phyloP scores from a whole-genome alignment of 2,888 invertebrate genomes.

The Agrochola circellaris region DNA sequence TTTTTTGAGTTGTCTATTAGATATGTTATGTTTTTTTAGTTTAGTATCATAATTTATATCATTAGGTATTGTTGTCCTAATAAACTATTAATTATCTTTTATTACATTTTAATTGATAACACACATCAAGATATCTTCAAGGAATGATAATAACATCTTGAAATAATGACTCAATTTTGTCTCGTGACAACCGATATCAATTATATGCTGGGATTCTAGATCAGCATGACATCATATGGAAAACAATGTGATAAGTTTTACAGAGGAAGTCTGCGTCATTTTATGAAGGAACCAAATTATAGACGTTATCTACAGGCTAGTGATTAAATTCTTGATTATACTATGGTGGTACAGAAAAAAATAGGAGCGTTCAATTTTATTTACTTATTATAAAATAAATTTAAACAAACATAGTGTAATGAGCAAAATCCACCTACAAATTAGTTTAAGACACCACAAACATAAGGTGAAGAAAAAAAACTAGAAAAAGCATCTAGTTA shows the following conservation, averaged over 20 bases:
- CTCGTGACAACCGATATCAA: conserved; percentile 61
- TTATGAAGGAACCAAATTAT: conserved; percentile 29
- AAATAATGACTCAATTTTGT: conserved; percentile 59
- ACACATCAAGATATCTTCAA: conserved; percentile 35
- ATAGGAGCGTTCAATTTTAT: neutral
- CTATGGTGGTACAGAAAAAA: neutral
- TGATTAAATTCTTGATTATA: neutral
- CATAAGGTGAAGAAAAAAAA: neutral
- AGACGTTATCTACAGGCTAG: conserved; percentile 2
- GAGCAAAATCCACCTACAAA: neutral
- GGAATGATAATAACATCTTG: conserved; percentile 42
- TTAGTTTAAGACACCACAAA: neutral
- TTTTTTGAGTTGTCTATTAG: neutral
- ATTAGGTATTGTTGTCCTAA: neutral
- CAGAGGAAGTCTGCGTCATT: conserved; percentile 43
- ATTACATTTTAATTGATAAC: conserved; percentile 50
- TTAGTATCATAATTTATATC: neutral
- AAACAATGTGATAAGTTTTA: conserved; percentile 50
- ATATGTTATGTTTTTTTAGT: neutral
- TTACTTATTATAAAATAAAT: neutral
- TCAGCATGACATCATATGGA: conserved; percentile 65
- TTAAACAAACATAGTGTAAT: neutral
- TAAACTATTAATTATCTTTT: conserved; percentile 16
- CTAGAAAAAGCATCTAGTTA: neutral
- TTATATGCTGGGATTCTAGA: conserved; percentile 58